Evolutionary conservation across 2,888 invertebrate genomes (phyloP), one percentile per base, ranked within the genome.

Genomic region (Drosophila pseudotakahashii): DNA sequence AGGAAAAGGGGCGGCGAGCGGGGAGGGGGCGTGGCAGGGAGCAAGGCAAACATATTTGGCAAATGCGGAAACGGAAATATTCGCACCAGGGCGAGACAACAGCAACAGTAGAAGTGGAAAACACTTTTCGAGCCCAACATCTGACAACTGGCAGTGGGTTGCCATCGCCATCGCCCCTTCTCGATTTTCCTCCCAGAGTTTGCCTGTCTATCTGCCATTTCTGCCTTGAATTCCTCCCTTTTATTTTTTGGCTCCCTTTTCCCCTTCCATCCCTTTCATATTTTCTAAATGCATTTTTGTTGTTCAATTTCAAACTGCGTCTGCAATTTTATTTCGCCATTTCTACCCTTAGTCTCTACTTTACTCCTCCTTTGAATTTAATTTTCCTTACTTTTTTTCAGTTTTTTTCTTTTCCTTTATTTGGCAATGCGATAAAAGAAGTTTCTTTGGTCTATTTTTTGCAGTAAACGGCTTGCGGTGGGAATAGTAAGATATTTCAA

Each of bases 21-120:
- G 14, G 42, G 19, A 1, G 6, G 11, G 23, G 62, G 14, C 37
- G 52, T 62, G 55, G 19, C 10, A 57, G 36, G 48, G 42, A 37
- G 19, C 39, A 36, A 73, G 74, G 78, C 78, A 84, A 87, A 78
- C 82, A 87, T 87, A 83, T 87, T 83, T 81, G 82, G 84, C 81
- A 78, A 71, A 82, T 82, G 78, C 89, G 84, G 89, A 89, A 89
- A 76, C 84, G 89, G 88, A 88, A 88, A 88, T 88, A 88, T 88
- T 89, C 87, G 80, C 89, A 87, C 88, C 77, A 85, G 73, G 80
- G 69, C 73, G 71, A 78, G 81, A 79, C 85, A 84, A 78, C 84
- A 82, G 50, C 32, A 11, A 11, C 47, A 47, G 42, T n/a, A 64
- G 53, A 30, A 60, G 53, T 60, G 62, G 71, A 68, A 67, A 79